phyloP scores from a whole-genome alignment of 2,888 invertebrate genomes.

The Drosophila anomalipes region DNA sequence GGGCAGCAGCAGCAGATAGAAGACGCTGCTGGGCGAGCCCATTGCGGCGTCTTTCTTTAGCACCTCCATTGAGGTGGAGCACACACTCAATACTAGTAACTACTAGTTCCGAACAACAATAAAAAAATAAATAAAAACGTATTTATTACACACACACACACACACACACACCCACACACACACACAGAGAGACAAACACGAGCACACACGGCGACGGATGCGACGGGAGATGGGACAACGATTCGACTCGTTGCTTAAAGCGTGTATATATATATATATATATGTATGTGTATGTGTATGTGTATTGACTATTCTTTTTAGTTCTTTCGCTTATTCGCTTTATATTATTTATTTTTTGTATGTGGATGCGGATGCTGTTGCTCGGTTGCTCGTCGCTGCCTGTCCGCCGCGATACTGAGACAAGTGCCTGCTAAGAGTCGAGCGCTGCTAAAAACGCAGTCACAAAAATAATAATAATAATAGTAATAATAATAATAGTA shows the following conservation, averaged over 20 bases:
- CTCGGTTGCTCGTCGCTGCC: slow-evolving; percentile 69
- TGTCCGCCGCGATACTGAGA: slow-evolving; percentile 67
- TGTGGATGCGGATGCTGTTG: slow-evolving; percentile 29
- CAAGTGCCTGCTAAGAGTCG: slow-evolving; percentile 31
- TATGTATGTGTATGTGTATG: neutral
- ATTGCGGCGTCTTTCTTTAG: slow-evolving; percentile 83
- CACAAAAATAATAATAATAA: slow-evolving; percentile 19
- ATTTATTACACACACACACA: slow-evolving; percentile 1
- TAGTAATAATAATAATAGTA: slow-evolving; percentile 18
- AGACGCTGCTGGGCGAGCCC: slow-evolving; percentile 88
- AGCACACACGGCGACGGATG: slow-evolving; percentile 7
- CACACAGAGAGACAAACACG: slow-evolving; percentile 8
- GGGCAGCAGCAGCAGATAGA: slow-evolving; percentile 90
- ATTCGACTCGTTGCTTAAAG: slow-evolving; percentile 27
- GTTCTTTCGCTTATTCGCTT: neutral
- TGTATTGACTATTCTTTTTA: neutral
- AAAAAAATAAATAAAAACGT: slow-evolving; percentile 16
- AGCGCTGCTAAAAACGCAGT: slow-evolving; percentile 18
- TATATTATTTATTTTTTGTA: slow-evolving; percentile 1
- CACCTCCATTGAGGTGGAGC: slow-evolving; percentile 75
- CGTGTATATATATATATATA: neutral
- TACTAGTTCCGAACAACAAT: slow-evolving; percentile 2
- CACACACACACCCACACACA: slow-evolving; percentile 6
- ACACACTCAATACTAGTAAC: slow-evolving; percentile 25
- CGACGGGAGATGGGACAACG: slow-evolving; percentile 5